Evolutionary conservation across 2,797 vertebrate species (phyloP).

Genomic region (Merluccius polli): DNA sequence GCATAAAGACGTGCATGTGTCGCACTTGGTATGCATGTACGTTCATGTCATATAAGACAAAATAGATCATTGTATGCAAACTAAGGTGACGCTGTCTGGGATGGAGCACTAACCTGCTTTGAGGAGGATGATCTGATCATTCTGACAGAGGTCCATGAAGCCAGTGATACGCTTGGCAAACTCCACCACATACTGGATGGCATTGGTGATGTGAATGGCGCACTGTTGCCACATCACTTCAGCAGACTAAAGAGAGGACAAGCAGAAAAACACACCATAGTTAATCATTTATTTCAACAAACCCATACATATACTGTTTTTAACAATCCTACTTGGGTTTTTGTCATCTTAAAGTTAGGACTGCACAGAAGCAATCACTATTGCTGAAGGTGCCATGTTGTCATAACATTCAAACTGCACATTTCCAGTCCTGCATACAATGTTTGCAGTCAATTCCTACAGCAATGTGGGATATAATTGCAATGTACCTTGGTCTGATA

Average conservation of each 20-base stretch:
- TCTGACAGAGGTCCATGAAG: slow-evolving; percentile 94
- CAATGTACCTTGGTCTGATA: slow-evolving; percentile 80
- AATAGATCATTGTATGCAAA: not conserved
- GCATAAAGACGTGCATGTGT: not conserved
- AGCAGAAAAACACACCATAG: slow-evolving; percentile 16
- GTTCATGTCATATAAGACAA: not conserved
- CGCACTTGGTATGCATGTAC: not conserved
- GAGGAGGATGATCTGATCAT: slow-evolving; percentile 92
- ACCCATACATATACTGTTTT: not conserved
- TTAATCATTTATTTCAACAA: not conserved
- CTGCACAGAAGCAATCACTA: not conserved
- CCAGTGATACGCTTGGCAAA: slow-evolving; percentile 89
- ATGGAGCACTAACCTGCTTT: slow-evolving; percentile 82
- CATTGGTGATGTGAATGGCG: slow-evolving; percentile 84
- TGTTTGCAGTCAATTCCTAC: not conserved
- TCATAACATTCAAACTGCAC: not conserved
- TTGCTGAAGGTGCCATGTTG: too few relatives aligned
- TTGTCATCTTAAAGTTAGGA: not conserved
- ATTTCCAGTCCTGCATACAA: not conserved
- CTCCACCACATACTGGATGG: slow-evolving; percentile 93
- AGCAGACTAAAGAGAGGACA: slow-evolving; percentile 68
- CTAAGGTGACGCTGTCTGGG: too few relatives aligned
- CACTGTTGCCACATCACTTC: slow-evolving; percentile 91
- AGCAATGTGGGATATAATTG: not conserved
- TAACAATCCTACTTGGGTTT: not conserved